phyloP scores from a whole-genome alignment of 2,888 invertebrate species.

The Parnassius apollo region DNA sequence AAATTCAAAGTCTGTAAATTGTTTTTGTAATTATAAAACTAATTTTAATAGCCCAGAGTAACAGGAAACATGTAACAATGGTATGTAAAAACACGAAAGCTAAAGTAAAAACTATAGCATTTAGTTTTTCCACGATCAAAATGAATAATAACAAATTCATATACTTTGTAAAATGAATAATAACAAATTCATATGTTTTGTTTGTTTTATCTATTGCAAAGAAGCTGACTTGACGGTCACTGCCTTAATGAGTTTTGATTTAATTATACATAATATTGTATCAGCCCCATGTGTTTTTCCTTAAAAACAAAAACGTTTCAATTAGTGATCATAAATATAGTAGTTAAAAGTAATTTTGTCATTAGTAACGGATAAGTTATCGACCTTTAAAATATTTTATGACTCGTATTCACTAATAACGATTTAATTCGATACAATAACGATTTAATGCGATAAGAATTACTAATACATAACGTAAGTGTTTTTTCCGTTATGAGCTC shows the following conservation, averaged over 20 bases:
- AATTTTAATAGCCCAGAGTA: neutral
- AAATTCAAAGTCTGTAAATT: neutral
- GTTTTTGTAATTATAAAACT: conserved; percentile 1
- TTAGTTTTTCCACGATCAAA: neutral
- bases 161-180: conserved; percentile 10
- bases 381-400: too few relatives aligned
- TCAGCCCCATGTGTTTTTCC: too few relatives aligned
- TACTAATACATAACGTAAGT: too few relatives aligned
- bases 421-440: too few relatives aligned
- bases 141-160: conserved; percentile 10
- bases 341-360: too few relatives aligned
- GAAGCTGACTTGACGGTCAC: neutral
- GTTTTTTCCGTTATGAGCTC: too few relatives aligned
- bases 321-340: neutral
- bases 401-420: too few relatives aligned
- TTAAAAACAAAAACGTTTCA: neutral
- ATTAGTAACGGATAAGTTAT: too few relatives aligned
- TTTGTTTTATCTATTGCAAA: neutral
- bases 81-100: conserved; percentile 1
- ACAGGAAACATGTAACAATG: conserved; percentile 9
- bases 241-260: neutral
- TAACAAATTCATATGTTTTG: too few relatives aligned
- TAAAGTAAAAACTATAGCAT: conserved; percentile 12
- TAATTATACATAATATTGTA: neutral
- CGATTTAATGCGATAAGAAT: too few relatives aligned